Percentiles rank a stretch among this genome's conserved stretches.
Conservation (phyloP, 2,888 invertebrate species). For the Pseudococcus viburni region DNA sequence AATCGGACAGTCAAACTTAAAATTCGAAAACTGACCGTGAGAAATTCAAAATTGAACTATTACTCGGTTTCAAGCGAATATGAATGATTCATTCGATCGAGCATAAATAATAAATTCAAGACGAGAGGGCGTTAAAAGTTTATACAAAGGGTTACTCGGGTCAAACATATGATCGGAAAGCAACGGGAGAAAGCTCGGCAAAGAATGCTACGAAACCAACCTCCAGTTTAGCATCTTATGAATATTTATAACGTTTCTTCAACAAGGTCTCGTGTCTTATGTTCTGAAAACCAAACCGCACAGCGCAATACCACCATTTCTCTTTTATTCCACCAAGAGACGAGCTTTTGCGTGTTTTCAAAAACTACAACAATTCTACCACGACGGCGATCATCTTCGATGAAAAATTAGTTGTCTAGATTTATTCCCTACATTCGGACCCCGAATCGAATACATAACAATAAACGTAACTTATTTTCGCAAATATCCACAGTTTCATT, state of each 20-base stretch:
- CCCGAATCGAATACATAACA: neutral
- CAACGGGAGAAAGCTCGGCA: constrained; percentile 28
- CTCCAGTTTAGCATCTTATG: constrained; percentile 47
- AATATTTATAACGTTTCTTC: constrained; percentile 55
- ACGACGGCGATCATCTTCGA: constrained; percentile 21
- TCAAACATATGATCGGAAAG: constrained; percentile 48
- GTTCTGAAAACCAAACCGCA: constrained; percentile 11
- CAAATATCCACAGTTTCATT: too few relatives aligned
- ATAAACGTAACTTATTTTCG: too few relatives aligned
- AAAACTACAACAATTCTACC: constrained; percentile 26
- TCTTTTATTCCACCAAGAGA: constrained; percentile 3
- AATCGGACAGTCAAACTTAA: too few relatives aligned
- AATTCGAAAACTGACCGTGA: constrained; percentile 20
- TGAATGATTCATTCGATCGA: constrained; percentile 29
- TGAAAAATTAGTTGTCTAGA: constrained; percentile 22
- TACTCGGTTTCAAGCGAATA: constrained; percentile 20
- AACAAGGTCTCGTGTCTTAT: constrained; percentile 9
- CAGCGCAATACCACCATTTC: neutral
- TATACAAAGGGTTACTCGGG: constrained; percentile 38
- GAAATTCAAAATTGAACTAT: neutral
- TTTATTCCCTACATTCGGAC: neutral
- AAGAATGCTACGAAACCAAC: constrained; percentile 7
- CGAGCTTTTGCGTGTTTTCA: constrained; percentile 24
- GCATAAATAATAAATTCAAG: constrained; percentile 34
- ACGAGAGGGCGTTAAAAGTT: constrained; percentile 44